Evolutionary conservation across 2,888 invertebrate genomes (phyloP), one percentile per base, ranked within the genome.

Genomic region (Eremobia ochroleuca): DNA sequence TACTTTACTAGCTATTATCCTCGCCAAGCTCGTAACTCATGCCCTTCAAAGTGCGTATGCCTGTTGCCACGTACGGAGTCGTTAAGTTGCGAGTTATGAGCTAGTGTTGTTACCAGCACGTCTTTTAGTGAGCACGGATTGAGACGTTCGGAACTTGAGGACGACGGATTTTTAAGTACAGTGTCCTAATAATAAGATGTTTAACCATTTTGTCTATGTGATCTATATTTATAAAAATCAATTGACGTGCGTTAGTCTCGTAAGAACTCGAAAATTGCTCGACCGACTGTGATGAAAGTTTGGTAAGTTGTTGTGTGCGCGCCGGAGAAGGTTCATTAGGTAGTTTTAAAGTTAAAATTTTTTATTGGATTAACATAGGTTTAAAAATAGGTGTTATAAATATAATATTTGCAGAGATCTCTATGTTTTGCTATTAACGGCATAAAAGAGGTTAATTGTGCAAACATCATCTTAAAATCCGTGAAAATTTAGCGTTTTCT

Each of bases 31-130:
- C 88, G 83, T 89, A 89, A 89, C 77, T 89, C 85, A 83, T 68
- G 81, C 80, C 88, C 88, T 88, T 91, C 90, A 83, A 89, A 91
- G 91, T 91, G 91, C 91, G 90, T 90, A 89, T 85, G 88, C 91
- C 87, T 91, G 91, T 91, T 87, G 83, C 79, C 86, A 84, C 85
- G 87, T 84, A 87, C 83, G 49, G 46, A 73, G 81, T 77, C 87
- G 84, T 88, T 90, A 88, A 88, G 84, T 87, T 78, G 77, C 78
- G 79, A 87, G 83, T 86, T 87, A 89, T 88, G 85, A 70, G 69
- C 75, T 70, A 84, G 83, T 75, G 85, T 65, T 77, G 83, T 72
- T 0, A 75, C 69, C 8, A 31, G 4, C n/a, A 66, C 61, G 49
- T 55, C 37, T 82, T 74, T 74, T 79, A 62, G 61, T 28, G 37